A percentile compares a stretch with the other conserved stretches of the same genome.
phyloP scores from a whole-genome alignment of 2,797 vertebrate genomes.

The Hyperoplus immaculatus region DNA sequence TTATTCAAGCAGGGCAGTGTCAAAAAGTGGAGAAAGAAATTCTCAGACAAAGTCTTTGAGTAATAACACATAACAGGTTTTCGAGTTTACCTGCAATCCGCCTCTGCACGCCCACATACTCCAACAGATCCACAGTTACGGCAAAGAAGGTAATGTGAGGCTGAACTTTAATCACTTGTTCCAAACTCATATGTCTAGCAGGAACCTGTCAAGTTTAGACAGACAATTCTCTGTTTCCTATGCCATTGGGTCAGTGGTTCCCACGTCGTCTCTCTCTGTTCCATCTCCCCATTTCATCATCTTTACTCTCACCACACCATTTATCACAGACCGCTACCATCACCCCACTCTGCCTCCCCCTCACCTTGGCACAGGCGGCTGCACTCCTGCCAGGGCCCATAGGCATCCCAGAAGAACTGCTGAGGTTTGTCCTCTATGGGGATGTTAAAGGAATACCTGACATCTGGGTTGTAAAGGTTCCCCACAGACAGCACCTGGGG shows the following conservation, averaged over 20 bases:
- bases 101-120: conserved; percentile 57
- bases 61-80: conserved; percentile 56
- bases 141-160: conserved; percentile 40
- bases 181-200: conserved; percentile 50
- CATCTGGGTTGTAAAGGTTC: conserved; percentile 95
- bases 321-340: conserved; percentile 56
- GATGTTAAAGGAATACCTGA: conserved; percentile 97
- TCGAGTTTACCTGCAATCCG: conserved; percentile 74
- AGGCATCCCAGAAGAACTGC: conserved; percentile 95
- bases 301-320: conserved; percentile 43
- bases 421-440: conserved; percentile 97
- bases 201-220: conserved; percentile 48
- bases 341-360: conserved; percentile 55
- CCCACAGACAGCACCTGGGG: conserved; percentile 95
- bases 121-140: conserved; percentile 17
- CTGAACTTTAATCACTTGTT: conserved; percentile 39
- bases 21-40: conserved; percentile 44
- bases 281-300: conserved; percentile 10
- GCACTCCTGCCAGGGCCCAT: conserved; percentile 96
- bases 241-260: conserved; percentile 32
- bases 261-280: conserved; percentile 26
- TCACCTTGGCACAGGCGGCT: conserved; percentile 97
- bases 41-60: conserved; percentile 51
- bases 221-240: conserved; percentile 19
- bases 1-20: conserved; percentile 54